phyloP scores from a whole-genome alignment of 2,797 vertebrate genomes.

The Neosalanx taihuensis region DNA sequence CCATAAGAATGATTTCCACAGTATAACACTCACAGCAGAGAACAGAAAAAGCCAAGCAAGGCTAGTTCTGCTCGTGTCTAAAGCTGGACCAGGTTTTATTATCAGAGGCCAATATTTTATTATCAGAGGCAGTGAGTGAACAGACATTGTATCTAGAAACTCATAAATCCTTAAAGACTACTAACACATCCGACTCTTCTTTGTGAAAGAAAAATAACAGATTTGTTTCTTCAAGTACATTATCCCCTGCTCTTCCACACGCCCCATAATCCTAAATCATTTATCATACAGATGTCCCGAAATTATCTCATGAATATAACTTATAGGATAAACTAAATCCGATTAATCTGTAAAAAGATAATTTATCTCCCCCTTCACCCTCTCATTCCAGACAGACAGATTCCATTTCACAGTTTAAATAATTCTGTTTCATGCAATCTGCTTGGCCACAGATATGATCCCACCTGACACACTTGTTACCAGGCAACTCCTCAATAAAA shows the following conservation, averaged over 20 bases:
- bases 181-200: constrained; percentile 30
- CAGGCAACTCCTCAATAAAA: neutral
- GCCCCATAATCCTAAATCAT: constrained; percentile 28
- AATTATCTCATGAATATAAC: constrained; percentile 36
- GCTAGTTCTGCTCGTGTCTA: neutral
- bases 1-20: neutral
- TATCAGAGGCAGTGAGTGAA: constrained; percentile 8
- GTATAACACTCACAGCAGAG: too few relatives aligned
- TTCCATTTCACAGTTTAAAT: neutral
- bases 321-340: constrained; percentile 20
- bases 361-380: neutral
- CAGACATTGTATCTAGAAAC: constrained; percentile 8
- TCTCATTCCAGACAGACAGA: neutral
- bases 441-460: neutral
- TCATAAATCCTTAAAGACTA: constrained; percentile 16
- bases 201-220: constrained; percentile 39
- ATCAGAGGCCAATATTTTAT: too few relatives aligned
- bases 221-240: constrained; percentile 52
- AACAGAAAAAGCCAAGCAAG: neutral
- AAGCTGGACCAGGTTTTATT: too few relatives aligned
- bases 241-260: constrained; percentile 19
- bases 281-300: constrained; percentile 21
- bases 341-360: constrained; percentile 1
- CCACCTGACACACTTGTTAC: neutral
- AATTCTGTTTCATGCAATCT: neutral